Conservation (phyloP, 2,113 vertebrate species). For the Cyprinodon variegatus region DNA sequence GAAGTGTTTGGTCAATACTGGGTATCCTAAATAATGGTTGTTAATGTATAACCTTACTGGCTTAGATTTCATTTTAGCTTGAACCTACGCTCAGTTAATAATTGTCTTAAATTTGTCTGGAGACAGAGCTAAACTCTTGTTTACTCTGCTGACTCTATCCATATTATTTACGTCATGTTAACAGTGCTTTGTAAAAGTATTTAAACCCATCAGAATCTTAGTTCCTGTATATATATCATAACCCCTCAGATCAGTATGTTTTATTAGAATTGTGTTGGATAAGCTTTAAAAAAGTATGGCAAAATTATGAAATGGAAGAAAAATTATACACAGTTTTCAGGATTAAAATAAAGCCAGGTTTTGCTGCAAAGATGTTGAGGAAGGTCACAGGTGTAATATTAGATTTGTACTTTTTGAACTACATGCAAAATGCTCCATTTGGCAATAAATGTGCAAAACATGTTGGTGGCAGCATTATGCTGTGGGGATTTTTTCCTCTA, state of each 20-base stretch:
- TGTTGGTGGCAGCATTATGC: too few species aligned
- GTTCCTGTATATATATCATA: neutral
- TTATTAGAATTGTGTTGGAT: neutral
- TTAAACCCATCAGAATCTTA: neutral
- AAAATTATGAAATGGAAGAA: neutral
- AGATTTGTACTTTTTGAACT: too few species aligned
- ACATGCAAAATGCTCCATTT: too few species aligned
- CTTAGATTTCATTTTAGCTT: conserved; percentile 40
- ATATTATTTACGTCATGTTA: conserved; percentile 5
- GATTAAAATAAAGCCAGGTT: too few species aligned
- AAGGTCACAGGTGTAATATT: too few species aligned
- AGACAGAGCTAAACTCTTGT: conserved; percentile 38
- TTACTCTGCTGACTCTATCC: conserved; percentile 27
- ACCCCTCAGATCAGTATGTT: neutral
- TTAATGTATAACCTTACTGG: conserved; percentile 81
- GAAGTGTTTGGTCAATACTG: conserved; percentile 54
- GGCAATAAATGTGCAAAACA: too few species aligned
- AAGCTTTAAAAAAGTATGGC: neutral
- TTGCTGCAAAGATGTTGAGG: too few species aligned
- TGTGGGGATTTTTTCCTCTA: too few species aligned
- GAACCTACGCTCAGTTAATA: conserved; percentile 55
- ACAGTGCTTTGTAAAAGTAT: neutral
- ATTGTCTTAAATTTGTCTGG: conserved; percentile 31
- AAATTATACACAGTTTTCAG: neutral
- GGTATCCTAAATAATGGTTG: conserved; percentile 22